Base-by-base conservation (phyloP, 2,888 invertebrate species). In the Odontocerum albicorne region DNA sequence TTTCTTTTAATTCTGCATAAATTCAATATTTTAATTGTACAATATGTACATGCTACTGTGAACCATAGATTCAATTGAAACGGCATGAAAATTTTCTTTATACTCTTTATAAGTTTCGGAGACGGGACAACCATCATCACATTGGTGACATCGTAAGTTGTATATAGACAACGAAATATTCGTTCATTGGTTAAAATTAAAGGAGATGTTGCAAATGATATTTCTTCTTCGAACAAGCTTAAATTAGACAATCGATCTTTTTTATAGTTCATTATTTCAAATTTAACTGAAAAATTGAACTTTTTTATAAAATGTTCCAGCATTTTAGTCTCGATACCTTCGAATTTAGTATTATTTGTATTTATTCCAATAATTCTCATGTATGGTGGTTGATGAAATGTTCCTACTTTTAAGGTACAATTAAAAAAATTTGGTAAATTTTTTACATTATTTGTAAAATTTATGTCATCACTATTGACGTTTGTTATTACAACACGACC, bases 51-150 rank as follows among this genome's bases (percentile, higher is more conserved):
- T 8, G 13, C 17, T 4, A 39, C 16, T n/a, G 39, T 10, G 6
- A 49, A 3, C 49, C 49, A 49, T 0, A 27, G 3, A n/a, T 4
- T 17, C 2, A 8, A 13, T 22, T 17, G 10, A 22, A 31, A 39
- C 1, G 49, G 49, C 8, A 19, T 49, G 8, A 49, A 49, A 27
- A 49, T 39, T 32, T 49, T 49, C 2, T 39, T 19, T 12, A 49
- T 16, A 19, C 39, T 49, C 12, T 31, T 8, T 13, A 49, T 12
- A 8, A 8, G n/a, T 31, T 17, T 22, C 4, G 49, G 39, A 10
- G 4, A 2, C 4, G 49, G 31, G n/a, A 49, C 4, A 12, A 49
- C 1, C 7, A 49, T 12, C 0, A 16, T 10, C 10, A 12, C 2
- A 4, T 31, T 21, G 4, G 0, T 3, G 12, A 3, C 36, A 3